Evolutionary conservation across 1,140 invertebrate genomes (phyloP), one percentile per base, ranked within the genome.

Genomic region (Temnothorax nylanderi): DNA sequence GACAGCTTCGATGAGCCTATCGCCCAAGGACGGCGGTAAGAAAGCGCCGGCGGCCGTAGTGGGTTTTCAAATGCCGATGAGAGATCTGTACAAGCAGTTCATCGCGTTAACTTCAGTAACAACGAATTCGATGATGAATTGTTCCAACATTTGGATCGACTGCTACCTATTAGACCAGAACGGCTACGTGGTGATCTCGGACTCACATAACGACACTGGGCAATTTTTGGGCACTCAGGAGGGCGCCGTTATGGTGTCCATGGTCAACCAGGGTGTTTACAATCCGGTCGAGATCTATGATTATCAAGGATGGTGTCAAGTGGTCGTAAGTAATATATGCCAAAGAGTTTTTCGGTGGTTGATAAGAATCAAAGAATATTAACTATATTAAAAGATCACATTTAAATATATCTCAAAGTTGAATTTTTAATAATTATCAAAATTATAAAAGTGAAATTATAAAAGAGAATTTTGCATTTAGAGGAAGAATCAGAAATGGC

Each of bases 121-220:
- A 1, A 87, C 67, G 11, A 94, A 94, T 64, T 54, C 87, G 3
- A 77, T 89, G 6, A 72, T 95, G 37, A 93, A 94, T 69, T 97
- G 96, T 94, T 95, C 93, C 75, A 95, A 95, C 76, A 96, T 94
- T 62, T 96, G 95, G 91, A 96, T 97, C 75, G 97, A 98, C 87
- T 99, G 98, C 92, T 99, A 97, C 93, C 95, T 99, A 4, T 96
- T 99, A 21, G 98, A 99, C 95, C 98, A 97, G 91, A 98, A 98
- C 93, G 98, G 98, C 0, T 99, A 98, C 93, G 96, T 99, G n/a
- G 96, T 99, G 1, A 96, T 98, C 18, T 97, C 97, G 0, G 96
- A 97, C 87, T 95, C 96, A 21, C 94, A 96, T 37, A 96, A 97
- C 18, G 95, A 97, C 58, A 97, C 97, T 0, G 98, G 98, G 0